phyloP scores from a whole-genome alignment of 2,888 invertebrate genomes.

The Lepidochitona cinerea region DNA sequence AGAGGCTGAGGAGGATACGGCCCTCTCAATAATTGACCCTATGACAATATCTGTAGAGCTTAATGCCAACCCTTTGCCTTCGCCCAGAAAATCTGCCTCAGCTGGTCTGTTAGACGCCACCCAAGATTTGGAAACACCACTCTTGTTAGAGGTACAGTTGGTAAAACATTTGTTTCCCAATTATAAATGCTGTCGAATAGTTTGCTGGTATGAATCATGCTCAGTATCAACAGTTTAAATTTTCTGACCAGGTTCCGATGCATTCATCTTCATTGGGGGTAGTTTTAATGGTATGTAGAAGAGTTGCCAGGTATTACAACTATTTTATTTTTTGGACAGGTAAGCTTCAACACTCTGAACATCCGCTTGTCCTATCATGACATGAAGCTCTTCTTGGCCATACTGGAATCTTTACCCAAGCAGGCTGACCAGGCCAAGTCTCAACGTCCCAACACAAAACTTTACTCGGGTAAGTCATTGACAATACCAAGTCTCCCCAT shows the following conservation, averaged over 20 bases:
- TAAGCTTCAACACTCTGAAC: constrained; percentile 76
- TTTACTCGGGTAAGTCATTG: neutral
- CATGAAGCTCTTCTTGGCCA: constrained; percentile 90
- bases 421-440: constrained; percentile 73
- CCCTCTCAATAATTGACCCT: constrained; percentile 94
- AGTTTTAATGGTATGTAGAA: too few species aligned
- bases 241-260: too few species aligned
- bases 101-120: constrained; percentile 59
- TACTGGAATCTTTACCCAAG: constrained; percentile 88
- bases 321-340: too few species aligned
- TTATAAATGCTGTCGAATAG: too few species aligned
- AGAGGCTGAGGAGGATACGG: constrained; percentile 92
- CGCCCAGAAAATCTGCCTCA: constrained; percentile 40
- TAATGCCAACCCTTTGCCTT: constrained; percentile 58
- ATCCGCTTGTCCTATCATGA: constrained; percentile 94
- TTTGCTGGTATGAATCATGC: too few species aligned
- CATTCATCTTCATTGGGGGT: too few species aligned
- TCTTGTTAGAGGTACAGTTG: constrained; percentile 60
- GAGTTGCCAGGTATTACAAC: too few species aligned
- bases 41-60: constrained; percentile 78
- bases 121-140: constrained; percentile 50
- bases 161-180: neutral
- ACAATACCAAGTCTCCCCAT: too few species aligned
- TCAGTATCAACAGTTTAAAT: too few species aligned
- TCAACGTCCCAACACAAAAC: neutral